Conservation (phyloP, 2,113 vertebrate genomes). For the Sebastes fasciatus region DNA sequence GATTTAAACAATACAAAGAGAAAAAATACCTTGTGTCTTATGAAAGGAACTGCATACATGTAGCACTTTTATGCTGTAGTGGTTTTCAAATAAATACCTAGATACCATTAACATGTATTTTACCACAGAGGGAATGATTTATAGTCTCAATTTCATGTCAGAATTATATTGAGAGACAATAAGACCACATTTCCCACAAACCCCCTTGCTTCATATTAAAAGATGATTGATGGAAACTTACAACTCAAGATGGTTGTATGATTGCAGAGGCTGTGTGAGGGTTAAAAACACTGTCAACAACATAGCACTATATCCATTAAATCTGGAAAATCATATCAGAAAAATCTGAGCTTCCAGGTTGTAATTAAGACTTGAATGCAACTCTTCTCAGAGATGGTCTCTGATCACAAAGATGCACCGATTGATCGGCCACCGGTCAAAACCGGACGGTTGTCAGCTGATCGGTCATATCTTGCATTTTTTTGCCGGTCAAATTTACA, state of each 20-base stretch:
- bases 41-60: neutral
- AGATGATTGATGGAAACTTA: too few species aligned
- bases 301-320: too few species aligned
- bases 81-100: neutral
- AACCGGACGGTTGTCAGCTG: neutral
- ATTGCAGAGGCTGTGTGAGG: too few species aligned
- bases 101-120: neutral
- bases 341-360: neutral
- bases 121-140: neutral
- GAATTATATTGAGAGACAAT: neutral
- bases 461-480: neutral
- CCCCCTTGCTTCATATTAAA: neutral
- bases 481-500: neutral
- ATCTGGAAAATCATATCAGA: too few species aligned
- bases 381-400: neutral
- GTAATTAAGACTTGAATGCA: neutral
- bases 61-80: neutral
- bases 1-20: neutral
- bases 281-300: too few species aligned
- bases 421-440: neutral
- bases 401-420: neutral
- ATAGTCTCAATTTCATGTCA: neutral
- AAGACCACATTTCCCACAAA: conserved; percentile 8
- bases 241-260: too few species aligned
- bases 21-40: neutral